A percentile compares a stretch with the other conserved stretches of the same genome.
Conservation (phyloP, 2,113 vertebrate species). For the Chelonoidis abingdonii region DNA sequence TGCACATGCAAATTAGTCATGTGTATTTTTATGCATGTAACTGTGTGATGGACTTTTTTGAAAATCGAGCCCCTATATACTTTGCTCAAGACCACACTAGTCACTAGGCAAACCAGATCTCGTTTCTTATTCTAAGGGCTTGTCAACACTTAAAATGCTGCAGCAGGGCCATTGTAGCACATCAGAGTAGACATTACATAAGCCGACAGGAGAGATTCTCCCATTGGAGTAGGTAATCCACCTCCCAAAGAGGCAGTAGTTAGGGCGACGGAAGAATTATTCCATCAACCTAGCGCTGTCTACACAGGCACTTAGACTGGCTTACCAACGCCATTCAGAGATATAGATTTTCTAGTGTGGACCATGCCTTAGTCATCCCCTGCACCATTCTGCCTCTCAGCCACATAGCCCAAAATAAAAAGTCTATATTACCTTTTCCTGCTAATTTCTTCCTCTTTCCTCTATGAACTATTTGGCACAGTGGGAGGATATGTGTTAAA, state of each 20-base stretch:
- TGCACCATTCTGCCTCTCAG: neutral
- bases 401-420: neutral
- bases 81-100: neutral
- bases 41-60: neutral
- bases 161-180: no score
- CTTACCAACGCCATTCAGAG: no score
- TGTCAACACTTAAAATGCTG: no score
- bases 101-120: neutral
- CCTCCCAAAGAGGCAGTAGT: no score
- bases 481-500: neutral
- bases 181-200: no score
- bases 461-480: neutral
- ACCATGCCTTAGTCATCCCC: neutral
- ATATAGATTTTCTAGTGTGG: no score
- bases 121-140: neutral
- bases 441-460: neutral
- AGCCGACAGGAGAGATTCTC: no score
- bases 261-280: no score
- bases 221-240: no score
- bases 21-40: neutral
- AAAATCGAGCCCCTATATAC: neutral
- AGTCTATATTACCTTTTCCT: neutral
- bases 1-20: neutral
- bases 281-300: no score
- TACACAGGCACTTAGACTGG: no score